Evolutionary conservation across 1,140 invertebrate genomes (phyloP).

Genomic region (Brachionus koreanus): DNA sequence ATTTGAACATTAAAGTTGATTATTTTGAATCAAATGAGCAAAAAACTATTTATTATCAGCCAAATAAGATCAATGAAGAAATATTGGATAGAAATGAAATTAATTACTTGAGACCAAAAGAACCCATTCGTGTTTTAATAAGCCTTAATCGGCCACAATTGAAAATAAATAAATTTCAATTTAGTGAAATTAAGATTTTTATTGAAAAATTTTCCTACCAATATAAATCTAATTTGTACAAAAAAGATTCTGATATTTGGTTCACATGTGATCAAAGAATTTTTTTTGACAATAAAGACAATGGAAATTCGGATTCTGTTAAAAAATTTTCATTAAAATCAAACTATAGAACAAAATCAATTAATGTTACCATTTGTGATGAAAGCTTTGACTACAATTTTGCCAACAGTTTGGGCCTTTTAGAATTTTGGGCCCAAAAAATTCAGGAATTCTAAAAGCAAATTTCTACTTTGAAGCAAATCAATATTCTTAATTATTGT

Average conservation of each 20-base stretch:
- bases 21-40: background rate
- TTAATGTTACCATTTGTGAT: background rate
- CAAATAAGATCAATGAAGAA: background rate
- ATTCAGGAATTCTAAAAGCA: too few species aligned
- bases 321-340: background rate
- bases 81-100: background rate
- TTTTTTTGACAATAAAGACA: background rate
- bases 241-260: background rate
- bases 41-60: background rate
- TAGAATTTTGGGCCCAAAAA: background rate
- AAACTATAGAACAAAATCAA: constrained; percentile 5
- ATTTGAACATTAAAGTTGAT: constrained; percentile 3
- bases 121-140: background rate
- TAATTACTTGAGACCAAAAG: background rate
- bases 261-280: background rate
- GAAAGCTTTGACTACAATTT: background rate
- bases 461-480: too few species aligned
- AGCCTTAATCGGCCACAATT: background rate
- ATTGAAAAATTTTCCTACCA: constrained; percentile 3
- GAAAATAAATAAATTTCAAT: background rate
- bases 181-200: background rate
- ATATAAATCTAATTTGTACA: background rate
- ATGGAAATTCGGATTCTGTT: background rate
- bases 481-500: background rate
- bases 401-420: background rate